These are phyloP conservation scores for Nilaparvata lugens DNA, from an alignment of 1,140 invertebrate species.

Conservation along the genomic window DNA sequence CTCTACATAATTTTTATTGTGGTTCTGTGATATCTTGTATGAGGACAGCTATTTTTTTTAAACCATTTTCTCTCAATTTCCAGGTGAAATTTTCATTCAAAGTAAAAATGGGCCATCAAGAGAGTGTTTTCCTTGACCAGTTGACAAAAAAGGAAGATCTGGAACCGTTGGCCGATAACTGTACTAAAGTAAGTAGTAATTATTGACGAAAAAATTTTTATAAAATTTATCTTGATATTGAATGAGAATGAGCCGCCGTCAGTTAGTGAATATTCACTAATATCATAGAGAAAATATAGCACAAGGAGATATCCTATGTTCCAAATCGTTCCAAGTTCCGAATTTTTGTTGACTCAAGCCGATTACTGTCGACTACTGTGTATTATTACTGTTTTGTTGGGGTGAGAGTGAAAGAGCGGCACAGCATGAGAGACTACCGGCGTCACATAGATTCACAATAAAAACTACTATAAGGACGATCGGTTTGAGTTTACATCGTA, in stretches of 20 bases:
- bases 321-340: too few relatives aligned
- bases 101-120: slow-evolving; percentile 81
- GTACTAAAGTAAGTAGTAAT: slow-evolving; percentile 60
- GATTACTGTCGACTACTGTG: too few relatives aligned
- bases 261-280: neutral
- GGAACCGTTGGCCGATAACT: slow-evolving; percentile 81
- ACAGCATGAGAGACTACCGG: too few relatives aligned
- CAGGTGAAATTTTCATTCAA: slow-evolving; percentile 70
- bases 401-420: too few relatives aligned
- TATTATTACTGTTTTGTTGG: too few relatives aligned
- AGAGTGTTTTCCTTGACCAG: slow-evolving; percentile 79
- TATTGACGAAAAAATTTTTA: neutral
- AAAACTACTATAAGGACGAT: slow-evolving; percentile 18
- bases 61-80: neutral
- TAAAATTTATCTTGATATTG: neutral
- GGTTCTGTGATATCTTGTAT: neutral
- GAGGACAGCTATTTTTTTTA: neutral
- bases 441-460: too few relatives aligned
- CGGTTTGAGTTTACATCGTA: neutral
- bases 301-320: too few relatives aligned
- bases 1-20: neutral
- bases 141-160: slow-evolving; percentile 67
- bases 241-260: too few relatives aligned
- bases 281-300: too few relatives aligned
- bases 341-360: too few relatives aligned